Conservation (phyloP, 2,113 vertebrate genomes). For the Muntiacus muntjak region DNA sequence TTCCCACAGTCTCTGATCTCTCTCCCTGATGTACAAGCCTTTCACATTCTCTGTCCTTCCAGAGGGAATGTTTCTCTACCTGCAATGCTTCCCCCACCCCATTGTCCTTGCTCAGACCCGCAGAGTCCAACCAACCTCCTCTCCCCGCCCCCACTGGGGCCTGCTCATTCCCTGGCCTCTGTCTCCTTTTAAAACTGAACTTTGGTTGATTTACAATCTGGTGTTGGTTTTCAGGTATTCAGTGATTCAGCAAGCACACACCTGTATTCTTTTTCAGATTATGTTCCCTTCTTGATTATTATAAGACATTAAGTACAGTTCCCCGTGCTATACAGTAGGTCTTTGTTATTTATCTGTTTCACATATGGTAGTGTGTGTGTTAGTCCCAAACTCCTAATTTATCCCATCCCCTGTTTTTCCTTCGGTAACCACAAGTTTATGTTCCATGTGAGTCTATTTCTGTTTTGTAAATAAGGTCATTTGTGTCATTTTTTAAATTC, state of each 20-base stretch:
- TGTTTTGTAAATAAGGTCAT: not conserved
- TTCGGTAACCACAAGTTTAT: not conserved
- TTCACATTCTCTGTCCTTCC: not conserved
- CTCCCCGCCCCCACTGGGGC: not conserved
- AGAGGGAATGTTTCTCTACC: not conserved
- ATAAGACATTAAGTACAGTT: not conserved
- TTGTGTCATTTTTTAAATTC: not conserved
- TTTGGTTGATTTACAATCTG: not conserved
- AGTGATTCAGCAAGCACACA: not conserved
- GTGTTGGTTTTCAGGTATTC: not conserved
- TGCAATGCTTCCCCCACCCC: not conserved
- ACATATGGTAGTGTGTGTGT: not conserved
- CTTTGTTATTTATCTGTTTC: not conserved
- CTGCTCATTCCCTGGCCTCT: not conserved
- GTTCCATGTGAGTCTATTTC: not conserved
- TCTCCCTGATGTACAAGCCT: not conserved
- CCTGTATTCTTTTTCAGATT: not conserved
- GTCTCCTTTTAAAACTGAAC: not conserved
- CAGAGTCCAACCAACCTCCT: not conserved
- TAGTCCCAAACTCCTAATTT: not conserved
- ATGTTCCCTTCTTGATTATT: not conserved
- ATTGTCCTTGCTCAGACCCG: not conserved
- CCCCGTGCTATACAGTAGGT: not conserved
- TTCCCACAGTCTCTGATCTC: not conserved
- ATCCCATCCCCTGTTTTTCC: not conserved